A percentile compares a stretch with the other conserved stretches of the same genome.
These are phyloP conservation scores for Napeogenes sylphis DNA, from an alignment of 2,888 invertebrate species.

Conservation along the genomic window DNA sequence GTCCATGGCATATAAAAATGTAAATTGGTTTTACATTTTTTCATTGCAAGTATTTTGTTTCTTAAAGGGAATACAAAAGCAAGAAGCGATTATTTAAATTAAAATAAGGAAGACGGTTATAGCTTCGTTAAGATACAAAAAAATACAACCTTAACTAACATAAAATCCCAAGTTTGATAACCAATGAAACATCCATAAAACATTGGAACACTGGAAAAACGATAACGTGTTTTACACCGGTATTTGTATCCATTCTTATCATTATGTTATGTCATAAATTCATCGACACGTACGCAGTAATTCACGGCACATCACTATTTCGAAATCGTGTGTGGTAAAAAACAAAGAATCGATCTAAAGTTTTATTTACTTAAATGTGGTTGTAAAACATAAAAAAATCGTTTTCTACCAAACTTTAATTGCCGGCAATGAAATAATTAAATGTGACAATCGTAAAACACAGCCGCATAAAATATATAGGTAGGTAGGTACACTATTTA, in stretches of 20 bases:
- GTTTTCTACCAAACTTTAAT: constrained; percentile 74
- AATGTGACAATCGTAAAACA: constrained; percentile 77
- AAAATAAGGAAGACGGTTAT: constrained; percentile 3
- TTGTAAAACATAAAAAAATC: constrained; percentile 69
- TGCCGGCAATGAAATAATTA: constrained; percentile 76
- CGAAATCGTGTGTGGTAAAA: constrained; percentile 74
- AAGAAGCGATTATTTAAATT: background rate
- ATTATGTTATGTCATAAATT: constrained; percentile 34
- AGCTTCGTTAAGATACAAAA: constrained; percentile 5
- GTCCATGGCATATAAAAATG: too few species aligned
- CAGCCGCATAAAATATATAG: constrained; percentile 67
- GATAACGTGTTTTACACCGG: constrained; percentile 15
- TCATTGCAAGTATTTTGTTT: background rate
- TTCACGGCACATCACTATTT: constrained; percentile 52
- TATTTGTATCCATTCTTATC: constrained; percentile 23
- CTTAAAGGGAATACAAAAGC: background rate
- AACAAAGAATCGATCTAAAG: constrained; percentile 61
- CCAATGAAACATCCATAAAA: constrained; percentile 15
- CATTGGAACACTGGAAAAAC: constrained; percentile 13
- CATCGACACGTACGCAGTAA: constrained; percentile 36
- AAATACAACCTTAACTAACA: constrained; percentile 7
- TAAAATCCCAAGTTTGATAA: constrained; percentile 8
- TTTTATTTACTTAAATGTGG: constrained; percentile 75
- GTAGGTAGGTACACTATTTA: constrained; percentile 27
- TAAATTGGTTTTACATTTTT: background rate